Percentiles rank a stretch among this genome's conserved stretches.
phyloP scores from a whole-genome alignment of 2,888 invertebrate genomes.

The Ophion ellenae region DNA sequence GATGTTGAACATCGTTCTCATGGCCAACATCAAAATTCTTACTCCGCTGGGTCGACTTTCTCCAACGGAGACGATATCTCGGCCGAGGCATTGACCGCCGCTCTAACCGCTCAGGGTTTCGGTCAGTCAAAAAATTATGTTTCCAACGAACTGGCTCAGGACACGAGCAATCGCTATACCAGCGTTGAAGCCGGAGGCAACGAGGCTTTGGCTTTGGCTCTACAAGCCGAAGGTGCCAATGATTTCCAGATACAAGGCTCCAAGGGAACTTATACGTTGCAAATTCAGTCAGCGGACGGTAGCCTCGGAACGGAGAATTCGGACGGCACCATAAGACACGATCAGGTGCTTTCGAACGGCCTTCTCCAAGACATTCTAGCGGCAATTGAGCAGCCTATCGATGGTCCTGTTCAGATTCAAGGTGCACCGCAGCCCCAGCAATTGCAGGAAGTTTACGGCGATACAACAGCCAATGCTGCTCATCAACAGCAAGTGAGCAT shows the following conservation, averaged over 20 bases:
- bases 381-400: conserved; percentile 90
- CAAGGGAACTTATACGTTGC: conserved; percentile 89
- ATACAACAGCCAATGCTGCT: conserved; percentile 55
- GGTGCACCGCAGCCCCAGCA: conserved; percentile 73
- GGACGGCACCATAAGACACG: conserved; percentile 87
- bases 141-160: conserved; percentile 72
- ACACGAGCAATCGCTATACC: conserved; percentile 69
- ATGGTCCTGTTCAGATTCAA: conserved; percentile 75
- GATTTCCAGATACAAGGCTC: conserved; percentile 84
- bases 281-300: conserved; percentile 90
- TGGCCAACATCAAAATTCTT: conserved; percentile 64
- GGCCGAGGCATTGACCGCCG: conserved; percentile 75
- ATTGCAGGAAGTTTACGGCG: conserved; percentile 71
- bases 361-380: conserved; percentile 92
- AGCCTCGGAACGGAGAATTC: conserved; percentile 84
- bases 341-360: conserved; percentile 91
- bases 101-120: conserved; percentile 75
- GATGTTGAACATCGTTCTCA: conserved; percentile 55
- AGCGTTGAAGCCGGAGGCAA: conserved; percentile 72
- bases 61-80: conserved; percentile 68
- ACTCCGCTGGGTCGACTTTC: conserved; percentile 64
- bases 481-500: conserved; percentile 47
- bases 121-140: conserved; percentile 57
- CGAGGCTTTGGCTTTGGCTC: conserved; percentile 76
- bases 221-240: conserved; percentile 74